Base-by-base conservation (phyloP, 1,140 invertebrate genomes). In the Nasonia giraulti region DNA sequence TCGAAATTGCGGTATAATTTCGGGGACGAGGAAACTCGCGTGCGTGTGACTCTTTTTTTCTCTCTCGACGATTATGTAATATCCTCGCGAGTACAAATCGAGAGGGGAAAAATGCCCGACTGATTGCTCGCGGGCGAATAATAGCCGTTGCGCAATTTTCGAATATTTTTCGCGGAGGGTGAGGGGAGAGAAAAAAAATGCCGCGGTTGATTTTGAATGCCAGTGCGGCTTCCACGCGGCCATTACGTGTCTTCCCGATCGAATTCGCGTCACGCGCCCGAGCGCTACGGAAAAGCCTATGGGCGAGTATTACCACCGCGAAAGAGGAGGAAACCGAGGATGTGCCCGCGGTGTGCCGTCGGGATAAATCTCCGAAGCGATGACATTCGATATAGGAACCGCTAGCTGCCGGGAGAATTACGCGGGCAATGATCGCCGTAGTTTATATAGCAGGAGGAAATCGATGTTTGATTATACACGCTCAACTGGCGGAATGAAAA, bases 121-220 rank as follows among this genome's bases (percentile, higher is more conserved):
- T 71, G 31, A 33, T 33, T 71, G 31, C 23, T 11, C 23, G 1
- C 31, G 40, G 1, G 10, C 27, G 17, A 2, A 33, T 33, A 71
- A 33, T 33, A 31, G 20, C 55, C 20, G 55, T 5, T 71, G 23
- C 17, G 23, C 23, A 33, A 71, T 27, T 31, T 71, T 31, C 14
- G 11, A 37, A 44, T 40, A 40, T 75, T 75, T 75, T 75, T 8
- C 27, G 33, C 37, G 4, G 73, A 2, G 31, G 33, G 71, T 37
- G 33, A 37, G 71, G 4, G 4, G 27, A 74, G 37, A 20, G 6
- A 20, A 37, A 44, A 75, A 75, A 75, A 44, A 8, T 10, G 27
- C 3, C 73, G 73, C 33, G 10, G 33, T 75, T 40, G 62, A 80
- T 85, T 85, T 80, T 85, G 78, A 85, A 85, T 85, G 83, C 71